A percentile compares a stretch with the other conserved stretches of the same genome.
Evolutionary conservation across 2,113 vertebrate genomes (phyloP).

Genomic region (Patagioenas fasciata): DNA sequence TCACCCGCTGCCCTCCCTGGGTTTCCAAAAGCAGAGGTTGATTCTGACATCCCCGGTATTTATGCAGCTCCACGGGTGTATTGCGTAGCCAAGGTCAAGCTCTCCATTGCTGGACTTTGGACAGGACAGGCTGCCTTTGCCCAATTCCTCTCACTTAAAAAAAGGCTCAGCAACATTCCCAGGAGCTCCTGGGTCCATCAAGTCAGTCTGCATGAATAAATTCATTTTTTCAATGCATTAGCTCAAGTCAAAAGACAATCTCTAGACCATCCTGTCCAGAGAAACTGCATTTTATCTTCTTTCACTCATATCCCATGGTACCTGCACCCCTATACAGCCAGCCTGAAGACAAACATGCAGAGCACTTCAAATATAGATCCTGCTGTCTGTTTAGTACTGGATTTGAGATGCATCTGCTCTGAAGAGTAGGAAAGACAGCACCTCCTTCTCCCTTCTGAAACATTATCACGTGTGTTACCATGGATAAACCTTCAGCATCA

Average conservation of each 20-base stretch:
- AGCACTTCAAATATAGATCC: neutral
- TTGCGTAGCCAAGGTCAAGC: neutral
- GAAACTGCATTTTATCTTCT: neutral
- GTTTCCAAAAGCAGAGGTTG: neutral
- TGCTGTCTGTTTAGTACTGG: neutral
- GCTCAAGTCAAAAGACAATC: neutral
- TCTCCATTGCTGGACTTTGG: neutral
- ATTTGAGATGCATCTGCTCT: neutral
- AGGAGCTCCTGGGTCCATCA: neutral
- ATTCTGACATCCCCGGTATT: neutral
- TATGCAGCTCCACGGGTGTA: fast-evolving
- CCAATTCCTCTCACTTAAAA: neutral
- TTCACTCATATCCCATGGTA: neutral
- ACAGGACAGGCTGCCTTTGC: neutral
- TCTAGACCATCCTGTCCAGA: neutral
- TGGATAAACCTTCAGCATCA: neutral
- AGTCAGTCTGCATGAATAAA: neutral
- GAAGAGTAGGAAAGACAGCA: neutral
- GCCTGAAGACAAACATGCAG: neutral
- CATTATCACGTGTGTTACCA: neutral
- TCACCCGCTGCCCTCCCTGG: neutral
- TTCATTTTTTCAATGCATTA: neutral
- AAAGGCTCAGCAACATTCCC: neutral
- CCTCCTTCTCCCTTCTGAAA: neutral
- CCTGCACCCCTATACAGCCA: neutral